Evolutionary conservation across 1,140 invertebrate genomes (phyloP).

Genomic region (Piezodorus guildinii): DNA sequence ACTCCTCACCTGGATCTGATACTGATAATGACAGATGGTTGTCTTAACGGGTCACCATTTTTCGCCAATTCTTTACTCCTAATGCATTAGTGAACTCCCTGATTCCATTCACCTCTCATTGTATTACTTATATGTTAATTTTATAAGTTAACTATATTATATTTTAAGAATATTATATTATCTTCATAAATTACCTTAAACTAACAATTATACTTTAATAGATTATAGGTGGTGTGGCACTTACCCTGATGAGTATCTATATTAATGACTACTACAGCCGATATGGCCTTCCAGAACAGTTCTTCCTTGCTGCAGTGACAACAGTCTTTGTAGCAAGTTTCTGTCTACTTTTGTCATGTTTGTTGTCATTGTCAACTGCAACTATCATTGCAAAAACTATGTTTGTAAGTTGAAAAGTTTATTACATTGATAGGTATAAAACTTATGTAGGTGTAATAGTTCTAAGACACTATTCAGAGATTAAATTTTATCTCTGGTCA

Average conservation of each 20-base stretch:
- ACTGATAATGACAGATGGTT: too few species aligned
- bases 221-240: background rate
- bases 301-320: constrained; percentile 56
- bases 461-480: too few species aligned
- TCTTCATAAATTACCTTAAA: too few species aligned
- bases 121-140: too few species aligned
- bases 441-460: too few species aligned
- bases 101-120: too few species aligned
- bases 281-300: constrained; percentile 34
- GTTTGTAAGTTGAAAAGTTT: constrained; percentile 53
- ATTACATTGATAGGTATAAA: background rate
- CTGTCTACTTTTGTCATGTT: constrained; percentile 55
- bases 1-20: too few species aligned
- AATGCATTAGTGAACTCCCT: too few species aligned
- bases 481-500: background rate
- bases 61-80: too few species aligned
- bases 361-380: constrained; percentile 61
- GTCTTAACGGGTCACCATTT: too few species aligned
- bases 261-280: background rate
- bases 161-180: too few species aligned
- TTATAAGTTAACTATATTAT: too few species aligned
- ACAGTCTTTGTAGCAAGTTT: constrained; percentile 65
- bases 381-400: constrained; percentile 71
- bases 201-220: background rate
- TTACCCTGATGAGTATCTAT: background rate